These are phyloP conservation scores for Philonicus albiceps DNA, from an alignment of 2,888 invertebrate genomes.

Conservation along the genomic window DNA sequence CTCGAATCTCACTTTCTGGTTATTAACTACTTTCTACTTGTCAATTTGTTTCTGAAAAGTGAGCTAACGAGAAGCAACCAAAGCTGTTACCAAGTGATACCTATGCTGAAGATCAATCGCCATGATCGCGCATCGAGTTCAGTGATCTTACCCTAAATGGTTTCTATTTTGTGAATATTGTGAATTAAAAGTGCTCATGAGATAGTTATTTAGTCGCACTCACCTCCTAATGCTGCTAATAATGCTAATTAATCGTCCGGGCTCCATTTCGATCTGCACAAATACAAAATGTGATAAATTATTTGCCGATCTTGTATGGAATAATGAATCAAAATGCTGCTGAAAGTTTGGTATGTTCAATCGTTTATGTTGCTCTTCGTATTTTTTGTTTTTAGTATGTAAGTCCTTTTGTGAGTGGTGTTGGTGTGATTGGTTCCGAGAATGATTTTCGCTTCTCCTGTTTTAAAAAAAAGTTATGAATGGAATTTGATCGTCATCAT, in stretches of 20 bases:
- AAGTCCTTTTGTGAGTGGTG: constrained; percentile 10
- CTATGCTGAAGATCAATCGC: background rate
- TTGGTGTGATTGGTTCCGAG: background rate
- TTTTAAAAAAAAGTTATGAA: background rate
- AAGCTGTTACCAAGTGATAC: background rate
- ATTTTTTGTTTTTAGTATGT: background rate
- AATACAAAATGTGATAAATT: constrained; percentile 29
- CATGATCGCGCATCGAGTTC: constrained; percentile 20
- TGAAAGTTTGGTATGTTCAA: constrained; percentile 62
- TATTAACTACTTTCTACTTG: constrained; percentile 39
- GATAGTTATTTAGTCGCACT: constrained; percentile 3
- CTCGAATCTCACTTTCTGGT: constrained; percentile 34
- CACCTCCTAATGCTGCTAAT: constrained; percentile 23
- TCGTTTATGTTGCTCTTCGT: constrained; percentile 33
- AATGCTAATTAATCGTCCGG: constrained; percentile 24
- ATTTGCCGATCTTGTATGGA: constrained; percentile 43
- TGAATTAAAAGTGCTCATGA: background rate
- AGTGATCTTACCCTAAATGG: constrained; percentile 11
- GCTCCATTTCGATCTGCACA: background rate
- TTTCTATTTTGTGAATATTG: background rate
- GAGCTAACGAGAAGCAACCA: background rate
- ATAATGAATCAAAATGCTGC: constrained; percentile 64
- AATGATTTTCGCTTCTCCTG: background rate
- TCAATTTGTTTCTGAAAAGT: constrained; percentile 31
- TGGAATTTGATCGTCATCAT: background rate